Evolutionary conservation across 2,113 vertebrate species (phyloP).

Genomic region (Athene cunicularia): DNA sequence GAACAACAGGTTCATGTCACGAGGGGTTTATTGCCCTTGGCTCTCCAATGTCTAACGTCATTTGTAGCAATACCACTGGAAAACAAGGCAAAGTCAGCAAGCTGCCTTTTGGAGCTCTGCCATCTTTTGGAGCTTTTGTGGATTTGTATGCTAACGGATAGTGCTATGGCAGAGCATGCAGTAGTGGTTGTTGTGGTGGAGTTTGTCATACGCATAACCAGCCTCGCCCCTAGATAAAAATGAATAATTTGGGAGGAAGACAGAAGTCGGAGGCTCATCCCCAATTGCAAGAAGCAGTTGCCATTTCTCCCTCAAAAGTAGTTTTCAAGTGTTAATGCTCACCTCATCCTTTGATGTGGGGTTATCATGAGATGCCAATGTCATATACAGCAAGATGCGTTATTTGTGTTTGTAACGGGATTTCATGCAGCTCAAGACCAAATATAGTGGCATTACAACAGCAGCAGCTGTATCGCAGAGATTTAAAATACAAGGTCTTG

Average conservation of each 20-base stretch:
- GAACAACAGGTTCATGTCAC: not conserved
- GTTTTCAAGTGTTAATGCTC: not conserved
- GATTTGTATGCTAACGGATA: not conserved
- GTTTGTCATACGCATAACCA: not conserved
- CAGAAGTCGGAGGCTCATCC: not conserved
- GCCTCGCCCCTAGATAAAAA: not conserved
- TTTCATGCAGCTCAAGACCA: not conserved
- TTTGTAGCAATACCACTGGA: not conserved
- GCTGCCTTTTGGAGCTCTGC: not conserved
- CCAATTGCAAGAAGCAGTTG: not conserved
- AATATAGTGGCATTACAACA: not conserved
- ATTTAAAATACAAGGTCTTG: constrained; percentile 9
- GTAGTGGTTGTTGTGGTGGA: not conserved
- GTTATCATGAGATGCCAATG: not conserved
- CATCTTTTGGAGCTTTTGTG: not conserved
- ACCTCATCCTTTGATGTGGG: not conserved
- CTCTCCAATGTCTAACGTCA: not conserved
- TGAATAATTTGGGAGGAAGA: not conserved
- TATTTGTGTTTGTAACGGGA: not conserved
- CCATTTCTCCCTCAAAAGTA: not conserved
- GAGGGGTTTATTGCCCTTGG: constrained; percentile 39
- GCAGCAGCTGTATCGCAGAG: not conserved
- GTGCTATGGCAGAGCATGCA: not conserved
- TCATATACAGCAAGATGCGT: not conserved
- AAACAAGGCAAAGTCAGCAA: not conserved